These are phyloP conservation scores for Sapajus apella DNA, from an alignment of 2,113 vertebrate genomes.

Conservation along the genomic window DNA sequence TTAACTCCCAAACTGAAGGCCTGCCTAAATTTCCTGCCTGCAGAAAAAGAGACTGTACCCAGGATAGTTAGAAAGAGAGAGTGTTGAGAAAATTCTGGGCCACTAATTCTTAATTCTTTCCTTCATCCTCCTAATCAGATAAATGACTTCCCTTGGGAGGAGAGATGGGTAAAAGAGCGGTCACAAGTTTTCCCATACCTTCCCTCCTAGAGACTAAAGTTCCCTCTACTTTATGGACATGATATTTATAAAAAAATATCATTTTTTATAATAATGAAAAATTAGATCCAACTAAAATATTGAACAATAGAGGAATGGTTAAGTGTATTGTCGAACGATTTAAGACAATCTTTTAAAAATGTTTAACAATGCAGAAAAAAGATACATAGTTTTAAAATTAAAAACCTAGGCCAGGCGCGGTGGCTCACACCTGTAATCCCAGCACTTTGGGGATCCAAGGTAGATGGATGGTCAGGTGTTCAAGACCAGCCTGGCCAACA, in stretches of 20 bases:
- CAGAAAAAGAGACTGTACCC: neutral
- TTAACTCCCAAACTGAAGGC: neutral
- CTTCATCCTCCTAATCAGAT: neutral
- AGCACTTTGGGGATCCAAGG: too few species aligned
- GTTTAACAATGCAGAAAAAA: constrained; percentile 29
- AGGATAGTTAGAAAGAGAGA: neutral
- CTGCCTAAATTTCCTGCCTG: neutral
- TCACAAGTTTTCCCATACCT: neutral
- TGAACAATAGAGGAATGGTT: neutral
- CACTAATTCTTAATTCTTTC: neutral
- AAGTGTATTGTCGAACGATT: neutral
- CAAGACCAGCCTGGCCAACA: too few species aligned
- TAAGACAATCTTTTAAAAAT: constrained; percentile 31
- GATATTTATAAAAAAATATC: too few species aligned
- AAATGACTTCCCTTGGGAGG: neutral
- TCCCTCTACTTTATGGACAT: neutral
- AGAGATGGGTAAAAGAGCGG: neutral
- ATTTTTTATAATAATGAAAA: constrained; percentile 24
- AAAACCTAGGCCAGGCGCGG: neutral
- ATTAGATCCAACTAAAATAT: neutral
- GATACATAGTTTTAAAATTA: neutral
- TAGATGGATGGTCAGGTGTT: too few species aligned
- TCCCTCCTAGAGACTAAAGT: neutral
- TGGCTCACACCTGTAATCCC: too few species aligned
- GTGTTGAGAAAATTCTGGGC: neutral